Conservation (phyloP, 2,113 vertebrate genomes). For the Engystomops pustulosus region DNA sequence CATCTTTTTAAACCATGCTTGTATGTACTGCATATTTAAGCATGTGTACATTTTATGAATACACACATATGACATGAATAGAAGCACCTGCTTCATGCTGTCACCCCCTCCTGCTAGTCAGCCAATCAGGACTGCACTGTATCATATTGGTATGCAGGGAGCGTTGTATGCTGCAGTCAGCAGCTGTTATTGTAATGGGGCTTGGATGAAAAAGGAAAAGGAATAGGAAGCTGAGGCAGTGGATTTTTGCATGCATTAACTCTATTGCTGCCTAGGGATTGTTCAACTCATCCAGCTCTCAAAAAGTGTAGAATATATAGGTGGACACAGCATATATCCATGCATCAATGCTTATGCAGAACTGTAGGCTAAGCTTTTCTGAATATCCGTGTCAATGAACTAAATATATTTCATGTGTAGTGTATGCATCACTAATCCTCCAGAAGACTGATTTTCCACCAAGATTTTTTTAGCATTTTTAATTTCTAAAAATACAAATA, state of each 20-base stretch:
- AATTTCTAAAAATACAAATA: not conserved
- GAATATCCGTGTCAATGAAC: not conserved
- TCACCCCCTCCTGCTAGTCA: conserved; percentile 18
- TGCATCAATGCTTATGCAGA: not conserved
- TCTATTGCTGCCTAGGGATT: not conserved
- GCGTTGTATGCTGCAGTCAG: conserved; percentile 57
- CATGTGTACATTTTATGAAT: conserved; percentile 19
- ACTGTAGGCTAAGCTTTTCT: not conserved
- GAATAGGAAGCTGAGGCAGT: conserved; percentile 39
- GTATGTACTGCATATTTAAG: conserved; percentile 17
- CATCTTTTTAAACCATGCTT: conserved; percentile 14
- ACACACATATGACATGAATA: conserved; percentile 39
- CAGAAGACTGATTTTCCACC: not conserved
- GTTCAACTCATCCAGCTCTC: not conserved
- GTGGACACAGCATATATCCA: not conserved
- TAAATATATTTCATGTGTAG: not conserved
- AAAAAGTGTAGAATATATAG: not conserved
- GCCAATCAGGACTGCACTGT: conserved; percentile 30
- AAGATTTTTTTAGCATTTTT: too few relatives aligned
- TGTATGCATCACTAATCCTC: not conserved
- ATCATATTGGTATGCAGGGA: conserved; percentile 53
- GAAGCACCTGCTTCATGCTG: conserved; percentile 3
- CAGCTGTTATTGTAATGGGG: conserved; percentile 59
- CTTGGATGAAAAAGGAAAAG: conserved; percentile 37
- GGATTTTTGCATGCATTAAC: conserved; percentile 41